Base-by-base conservation (phyloP, 2,888 invertebrate species). In the Thecocarcelia acutangulata region DNA sequence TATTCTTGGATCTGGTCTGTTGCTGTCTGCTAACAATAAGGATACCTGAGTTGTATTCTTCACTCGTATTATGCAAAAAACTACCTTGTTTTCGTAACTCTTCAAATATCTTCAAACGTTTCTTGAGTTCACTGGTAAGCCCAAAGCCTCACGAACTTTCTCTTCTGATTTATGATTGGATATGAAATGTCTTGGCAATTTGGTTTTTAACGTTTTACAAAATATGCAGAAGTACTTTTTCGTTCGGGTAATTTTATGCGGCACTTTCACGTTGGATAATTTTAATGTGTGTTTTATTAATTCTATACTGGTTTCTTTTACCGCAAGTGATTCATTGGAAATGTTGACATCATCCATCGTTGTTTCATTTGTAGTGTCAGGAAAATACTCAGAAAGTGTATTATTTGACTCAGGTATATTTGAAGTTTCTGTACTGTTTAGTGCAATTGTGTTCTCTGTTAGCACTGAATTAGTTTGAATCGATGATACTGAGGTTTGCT, bases 211-310 rank as follows among this genome's bases (percentile, higher is more conserved):
- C 2, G 24, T 54, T 28, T 54, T 54, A 28, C 54, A 54, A 33
- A 28, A 54, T 6, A 54, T n/a, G n/a, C 54, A 54, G 28, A 54
- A 54, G 9, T 54, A 28, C 4, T 28, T 28, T 15, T 54, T 54
- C 2, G 19, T 15, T 48, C 15, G 48, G 15, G 8, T 9, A 48
- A 15, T 48, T 17, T 17, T 48, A 48, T 48, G 19, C 1, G 48
- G 48, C 15, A 17, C 48, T 15, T 9, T 48, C n/a, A 48, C 17
- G 17, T 48, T 17, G 9, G 15, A 9, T 1, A 48, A 17, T 48
- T 17, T 48, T 17, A 48, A 17, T 9, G 48, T 15, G 2, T 48
- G 5, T 9, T 48, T 17, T 17, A 48, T 48, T 6, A 48, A 17
- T 17, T 48, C 48, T 6, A 17, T 17, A 3, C 48, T 48, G 0